Evolutionary conservation across 1,140 invertebrate species (phyloP), one percentile per base, ranked within the genome.

Genomic region (Macrosteles quadrilineatus): DNA sequence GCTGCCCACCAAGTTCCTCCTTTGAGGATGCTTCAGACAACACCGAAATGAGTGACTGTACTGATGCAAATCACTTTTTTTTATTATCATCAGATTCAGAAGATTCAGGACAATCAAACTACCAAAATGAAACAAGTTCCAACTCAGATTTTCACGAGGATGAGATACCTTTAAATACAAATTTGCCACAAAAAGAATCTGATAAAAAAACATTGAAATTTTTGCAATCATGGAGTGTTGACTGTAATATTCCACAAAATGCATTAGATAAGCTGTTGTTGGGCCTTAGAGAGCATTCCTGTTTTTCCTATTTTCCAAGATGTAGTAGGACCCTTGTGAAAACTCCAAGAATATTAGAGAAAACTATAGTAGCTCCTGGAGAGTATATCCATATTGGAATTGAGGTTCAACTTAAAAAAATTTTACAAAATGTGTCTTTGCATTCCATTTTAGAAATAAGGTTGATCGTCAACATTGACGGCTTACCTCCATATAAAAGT

Each of bases 401-500:
- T 67, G 32, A 67, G 27, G 21, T 40, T 45, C 36, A 47, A 67
- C 27, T 67, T 19, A 45, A 29, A 45, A 45, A 43, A 67, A 19
- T 23, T 19, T 67, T 43, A 19, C 11, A 67, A 45, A 19, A 12
- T 29, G 14, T n/a, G 1, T 40, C 17, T n/a, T 25, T 12, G 1
- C 4, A 14, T 36, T 36, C 36, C 2, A 19, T 67, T n/a, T 40
- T 11, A 3, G 11, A 47, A 9, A 11, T 67, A 40, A n/a, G 21
- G 23, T 17, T 45, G n/a, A 12, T 67, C 6, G 40, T 47, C 11
- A 67, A 67, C 25, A 50, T 67, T 43, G 36, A 67, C 17, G 65
- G 65, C n/a, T 47, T 67, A 45, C 65, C 65, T 31, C 65, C 25
- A 3, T 67, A 21, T 19, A 67, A 67, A 29, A 67, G 65, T 29